Percentiles rank a stretch among this genome's conserved stretches.
These are phyloP conservation scores for Drosophila parvula DNA, from an alignment of 1,140 invertebrate species.

Conservation along the genomic window DNA sequence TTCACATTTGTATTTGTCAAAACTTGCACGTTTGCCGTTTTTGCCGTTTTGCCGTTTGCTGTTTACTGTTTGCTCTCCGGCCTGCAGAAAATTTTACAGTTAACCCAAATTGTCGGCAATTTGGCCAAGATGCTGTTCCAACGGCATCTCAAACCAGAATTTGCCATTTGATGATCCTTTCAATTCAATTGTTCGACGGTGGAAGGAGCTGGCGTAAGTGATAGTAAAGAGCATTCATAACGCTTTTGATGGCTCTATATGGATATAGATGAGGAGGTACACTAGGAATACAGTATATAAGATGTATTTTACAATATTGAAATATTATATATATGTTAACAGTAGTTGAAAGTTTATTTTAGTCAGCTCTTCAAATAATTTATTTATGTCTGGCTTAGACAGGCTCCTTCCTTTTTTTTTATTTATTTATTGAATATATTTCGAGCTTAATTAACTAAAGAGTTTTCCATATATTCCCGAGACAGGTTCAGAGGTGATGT, in stretches of 20 bases:
- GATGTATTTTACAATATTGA: neutral
- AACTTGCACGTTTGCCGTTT: conserved; percentile 76
- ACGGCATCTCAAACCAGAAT: conserved; percentile 24
- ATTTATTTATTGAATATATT: neutral
- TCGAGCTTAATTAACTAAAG: neutral
- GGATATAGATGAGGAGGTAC: conserved; percentile 19
- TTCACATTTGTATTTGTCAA: conserved; percentile 71
- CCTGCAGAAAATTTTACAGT: conserved; percentile 71
- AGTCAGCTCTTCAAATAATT: too few relatives aligned
- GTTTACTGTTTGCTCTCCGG: conserved; percentile 47
- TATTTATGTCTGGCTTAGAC: neutral
- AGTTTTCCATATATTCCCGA: neutral
- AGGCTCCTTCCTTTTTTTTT: neutral
- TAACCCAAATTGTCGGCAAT: conserved; percentile 81
- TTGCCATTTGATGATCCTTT: conserved; percentile 55
- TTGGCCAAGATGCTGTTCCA: conserved; percentile 69
- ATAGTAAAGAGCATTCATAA: conserved; percentile 67
- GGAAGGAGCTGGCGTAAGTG: conserved; percentile 52
- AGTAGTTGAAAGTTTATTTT: neutral
- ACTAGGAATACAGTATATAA: neutral
- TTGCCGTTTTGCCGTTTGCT: conserved; percentile 38
- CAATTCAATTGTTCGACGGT: conserved; percentile 71
- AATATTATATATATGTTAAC: too few relatives aligned
- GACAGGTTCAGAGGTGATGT: conserved; percentile 67
- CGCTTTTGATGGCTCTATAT: conserved; percentile 61